These are phyloP conservation scores for Chlorops oryzae DNA, from an alignment of 1,140 invertebrate genomes.

Conservation along the genomic window DNA sequence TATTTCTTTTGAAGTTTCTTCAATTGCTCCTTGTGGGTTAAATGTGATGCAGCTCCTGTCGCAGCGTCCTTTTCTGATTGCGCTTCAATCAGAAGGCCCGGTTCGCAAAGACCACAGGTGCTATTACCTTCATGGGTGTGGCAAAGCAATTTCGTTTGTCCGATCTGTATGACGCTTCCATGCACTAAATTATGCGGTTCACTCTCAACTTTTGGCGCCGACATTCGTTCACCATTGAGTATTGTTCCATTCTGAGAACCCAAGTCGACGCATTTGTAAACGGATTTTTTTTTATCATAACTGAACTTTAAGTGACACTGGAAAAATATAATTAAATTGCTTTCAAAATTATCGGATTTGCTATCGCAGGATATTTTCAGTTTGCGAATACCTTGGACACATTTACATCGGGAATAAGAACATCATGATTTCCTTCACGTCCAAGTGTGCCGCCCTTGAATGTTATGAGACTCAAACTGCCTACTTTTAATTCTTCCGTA, in stretches of 20 bases:
- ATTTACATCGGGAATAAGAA: slow-evolving; percentile 72
- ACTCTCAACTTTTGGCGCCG: slow-evolving; percentile 64
- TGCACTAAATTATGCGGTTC: slow-evolving; percentile 59
- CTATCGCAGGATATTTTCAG: slow-evolving; percentile 70
- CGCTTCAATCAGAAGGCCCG: slow-evolving; percentile 61
- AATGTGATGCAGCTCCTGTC: slow-evolving; percentile 2
- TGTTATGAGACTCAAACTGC: slow-evolving; percentile 77
- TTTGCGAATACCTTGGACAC: slow-evolving; percentile 79
- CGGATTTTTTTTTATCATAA: slow-evolving; percentile 56
- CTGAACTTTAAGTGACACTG: slow-evolving; percentile 71
- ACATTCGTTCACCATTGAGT: slow-evolving; percentile 71
- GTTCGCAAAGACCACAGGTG: slow-evolving; percentile 86
- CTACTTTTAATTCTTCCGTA: slow-evolving; percentile 61
- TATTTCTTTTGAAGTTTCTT: slow-evolving; percentile 77
- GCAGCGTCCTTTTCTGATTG: background rate
- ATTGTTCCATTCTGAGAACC: slow-evolving; percentile 84
- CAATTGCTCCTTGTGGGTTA: slow-evolving; percentile 62
- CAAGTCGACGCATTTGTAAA: slow-evolving; percentile 70
- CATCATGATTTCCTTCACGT: slow-evolving; percentile 67
- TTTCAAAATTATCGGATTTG: background rate
- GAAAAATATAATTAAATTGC: slow-evolving; percentile 23
- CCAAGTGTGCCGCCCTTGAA: slow-evolving; percentile 81
- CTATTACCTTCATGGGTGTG: slow-evolving; percentile 80
- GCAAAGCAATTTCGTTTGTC: slow-evolving; percentile 69
- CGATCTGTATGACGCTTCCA: slow-evolving; percentile 65